These are phyloP conservation scores for Lerista edwardsae DNA, from an alignment of 2,797 vertebrate genomes.

Conservation along the genomic window DNA sequence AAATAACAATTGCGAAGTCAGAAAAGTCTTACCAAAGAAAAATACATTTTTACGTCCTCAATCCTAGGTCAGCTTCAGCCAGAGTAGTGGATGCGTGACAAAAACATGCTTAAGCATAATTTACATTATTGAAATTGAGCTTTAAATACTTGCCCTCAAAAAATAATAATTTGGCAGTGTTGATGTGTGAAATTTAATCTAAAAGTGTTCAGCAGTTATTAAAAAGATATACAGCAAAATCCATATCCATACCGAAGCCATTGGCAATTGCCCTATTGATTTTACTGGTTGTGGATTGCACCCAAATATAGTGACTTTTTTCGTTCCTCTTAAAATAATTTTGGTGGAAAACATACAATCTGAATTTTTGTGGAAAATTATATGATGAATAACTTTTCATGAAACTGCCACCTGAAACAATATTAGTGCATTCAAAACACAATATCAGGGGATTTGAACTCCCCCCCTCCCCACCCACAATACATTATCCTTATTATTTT, in stretches of 20 bases:
- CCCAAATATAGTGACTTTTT: constrained; percentile 42
- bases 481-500: constrained; percentile 43
- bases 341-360: constrained; percentile 40
- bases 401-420: constrained; percentile 39
- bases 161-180: constrained; percentile 51
- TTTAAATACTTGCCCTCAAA: constrained; percentile 40
- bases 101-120: neutral
- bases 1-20: too few species aligned
- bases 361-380: constrained; percentile 44
- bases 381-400: neutral
- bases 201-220: constrained; percentile 48
- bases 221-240: constrained; percentile 17
- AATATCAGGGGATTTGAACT: constrained; percentile 28
- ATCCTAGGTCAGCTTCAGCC: neutral
- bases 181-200: constrained; percentile 41
- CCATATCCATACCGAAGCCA: neutral
- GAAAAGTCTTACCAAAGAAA: neutral
- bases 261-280: neutral
- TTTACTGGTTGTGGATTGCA: neutral
- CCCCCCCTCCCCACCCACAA: constrained; percentile 24
- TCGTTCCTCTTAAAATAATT: constrained; percentile 40
- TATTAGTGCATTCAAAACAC: constrained; percentile 34
- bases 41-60: neutral
- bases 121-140: constrained; percentile 45
- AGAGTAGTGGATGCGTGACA: neutral